phyloP scores from a whole-genome alignment of 1,140 invertebrate genomes.

The Drosophila bocqueti region DNA sequence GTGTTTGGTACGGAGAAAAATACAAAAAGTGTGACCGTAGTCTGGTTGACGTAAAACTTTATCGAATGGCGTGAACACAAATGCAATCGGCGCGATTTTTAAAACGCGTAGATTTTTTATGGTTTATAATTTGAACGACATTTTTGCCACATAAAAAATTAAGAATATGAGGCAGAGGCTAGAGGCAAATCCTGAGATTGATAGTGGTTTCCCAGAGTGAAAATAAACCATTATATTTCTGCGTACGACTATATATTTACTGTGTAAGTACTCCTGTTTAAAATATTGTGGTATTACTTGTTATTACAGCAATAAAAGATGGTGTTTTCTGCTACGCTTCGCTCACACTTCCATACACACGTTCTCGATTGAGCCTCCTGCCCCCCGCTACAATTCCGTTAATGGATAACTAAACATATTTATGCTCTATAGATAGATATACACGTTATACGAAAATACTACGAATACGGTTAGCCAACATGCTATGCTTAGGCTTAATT shows the following conservation, averaged over 20 bases:
- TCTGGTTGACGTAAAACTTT: not conserved
- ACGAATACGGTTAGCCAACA: slow-evolving; percentile 54
- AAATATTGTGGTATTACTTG: slow-evolving; percentile 49
- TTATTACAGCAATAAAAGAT: slow-evolving; percentile 52
- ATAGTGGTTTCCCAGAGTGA: not conserved
- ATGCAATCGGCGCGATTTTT: not conserved
- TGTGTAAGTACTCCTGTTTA: slow-evolving; percentile 58
- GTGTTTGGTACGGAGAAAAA: not conserved
- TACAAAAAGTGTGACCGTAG: not conserved
- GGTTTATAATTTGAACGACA: not conserved
- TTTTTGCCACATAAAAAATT: not conserved
- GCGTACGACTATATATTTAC: slow-evolving; percentile 75
- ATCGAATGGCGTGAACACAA: not conserved
- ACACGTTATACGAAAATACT: slow-evolving; percentile 65
- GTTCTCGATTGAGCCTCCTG: slow-evolving; percentile 16
- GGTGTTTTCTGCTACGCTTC: slow-evolving; percentile 59
- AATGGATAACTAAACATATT: slow-evolving; percentile 52
- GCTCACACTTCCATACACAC: slow-evolving; percentile 54
- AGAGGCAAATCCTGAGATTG: not conserved
- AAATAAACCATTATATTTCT: slow-evolving; percentile 18
- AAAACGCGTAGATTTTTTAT: not conserved
- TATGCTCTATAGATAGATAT: slow-evolving; percentile 39
- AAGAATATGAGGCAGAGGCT: not conserved
- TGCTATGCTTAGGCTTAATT: slow-evolving; percentile 62
- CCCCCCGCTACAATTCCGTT: slow-evolving; percentile 42